Base-by-base conservation (phyloP, 2,888 invertebrate genomes). In the Sinopyrophorus schimmeli region DNA sequence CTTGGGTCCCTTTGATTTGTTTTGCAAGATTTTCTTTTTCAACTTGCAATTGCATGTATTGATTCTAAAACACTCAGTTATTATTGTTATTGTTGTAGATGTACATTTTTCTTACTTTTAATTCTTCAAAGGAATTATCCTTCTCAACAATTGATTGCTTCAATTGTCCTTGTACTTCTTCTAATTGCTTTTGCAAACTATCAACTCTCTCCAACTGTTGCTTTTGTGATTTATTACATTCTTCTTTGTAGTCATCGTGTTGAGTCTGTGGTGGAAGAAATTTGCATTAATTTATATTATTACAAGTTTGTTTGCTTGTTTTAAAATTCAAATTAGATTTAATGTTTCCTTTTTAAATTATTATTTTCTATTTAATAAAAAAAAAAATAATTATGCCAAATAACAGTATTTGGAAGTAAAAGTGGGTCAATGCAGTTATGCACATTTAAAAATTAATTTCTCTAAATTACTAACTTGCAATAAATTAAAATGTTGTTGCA, bases 401-500 rank as follows among this genome's bases (percentile, higher is more conserved):
- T n/a, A n/a, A n/a, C n/a, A n/a, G n/a, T n/a, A n/a, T n/a, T n/a
- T n/a, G n/a, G n/a, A n/a, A n/a, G n/a, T n/a, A n/a, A n/a, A n/a
- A n/a, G n/a, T n/a, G n/a, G 6, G 6, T 20, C 6, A 20, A 5
- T 20, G 20, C 20, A 20, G n/a, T n/a, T n/a, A n/a, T n/a, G n/a
- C n/a, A n/a, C n/a, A n/a, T n/a, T n/a, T 20, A 20, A 7, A 15
- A 5, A 12, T n/a, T 30, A 15, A 28, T 12, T n/a, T 32, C 9
- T 17, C 1, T 27, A 23, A 14, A 35, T n/a, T 12, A 50, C 49
- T 52, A 59, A 74, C 74, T 65, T 76, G 71, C 47, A 77, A 64
- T 48, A 79, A 59, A 63, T 79, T 80, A 57, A 76, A 77, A 52
- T 78, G 77, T 55, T 80, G 80, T 53, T 80, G 75, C 38, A 81